These are phyloP conservation scores for Nephrocerus scutellatus DNA, from an alignment of 2,888 invertebrate species.

Conservation along the genomic window DNA sequence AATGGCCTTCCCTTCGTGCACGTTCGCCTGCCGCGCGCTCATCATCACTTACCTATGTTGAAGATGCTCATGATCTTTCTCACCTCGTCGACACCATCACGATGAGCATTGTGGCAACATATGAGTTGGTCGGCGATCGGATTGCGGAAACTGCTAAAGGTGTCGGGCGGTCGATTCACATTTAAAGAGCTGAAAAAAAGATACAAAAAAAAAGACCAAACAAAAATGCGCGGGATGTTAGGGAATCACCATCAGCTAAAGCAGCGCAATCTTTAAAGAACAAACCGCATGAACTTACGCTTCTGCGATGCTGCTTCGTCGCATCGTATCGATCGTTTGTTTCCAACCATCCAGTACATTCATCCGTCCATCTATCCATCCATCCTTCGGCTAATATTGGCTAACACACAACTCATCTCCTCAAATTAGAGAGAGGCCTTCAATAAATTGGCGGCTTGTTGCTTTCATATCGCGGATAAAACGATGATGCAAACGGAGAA, in stretches of 20 bases:
- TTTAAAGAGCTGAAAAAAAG: constrained; percentile 6
- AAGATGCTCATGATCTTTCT: constrained; percentile 35
- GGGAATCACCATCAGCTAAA: constrained; percentile 1
- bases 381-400: constrained; percentile 31
- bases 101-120: constrained; percentile 21
- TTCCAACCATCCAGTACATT: too few species aligned
- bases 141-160: constrained; percentile 17
- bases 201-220: not conserved
- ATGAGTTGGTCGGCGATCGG: constrained; percentile 20
- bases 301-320: too few species aligned
- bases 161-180: too few species aligned
- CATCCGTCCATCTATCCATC: constrained; percentile 14
- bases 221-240: too few species aligned
- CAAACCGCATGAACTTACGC: too few species aligned
- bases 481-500: too few species aligned
- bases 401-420: constrained; percentile 41
- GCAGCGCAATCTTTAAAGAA: not conserved
- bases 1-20: constrained; percentile 16
- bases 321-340: too few species aligned
- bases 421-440: constrained; percentile 42
- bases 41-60: constrained; percentile 18
- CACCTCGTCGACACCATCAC: constrained; percentile 37
- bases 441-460: constrained; percentile 42
- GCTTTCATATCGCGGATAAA: constrained; percentile 37
- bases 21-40: too few species aligned